Percentiles rank a stretch among this genome's conserved stretches.
phyloP scores from a whole-genome alignment of 2,797 vertebrate genomes.

The Smutsia temminckii region DNA sequence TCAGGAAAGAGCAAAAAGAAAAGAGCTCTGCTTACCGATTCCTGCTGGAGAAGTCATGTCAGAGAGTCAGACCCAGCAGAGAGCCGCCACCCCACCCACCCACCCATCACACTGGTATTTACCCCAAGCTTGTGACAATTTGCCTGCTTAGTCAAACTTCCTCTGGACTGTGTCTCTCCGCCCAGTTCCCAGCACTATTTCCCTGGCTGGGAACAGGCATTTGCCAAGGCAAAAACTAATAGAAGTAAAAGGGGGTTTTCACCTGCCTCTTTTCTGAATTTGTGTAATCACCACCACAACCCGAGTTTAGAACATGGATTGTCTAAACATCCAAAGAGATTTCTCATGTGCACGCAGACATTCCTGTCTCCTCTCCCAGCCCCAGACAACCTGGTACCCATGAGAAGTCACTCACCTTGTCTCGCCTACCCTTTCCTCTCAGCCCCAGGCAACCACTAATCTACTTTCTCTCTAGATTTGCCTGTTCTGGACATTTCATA shows the following conservation, averaged over 20 bases:
- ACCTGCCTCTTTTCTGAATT: background rate
- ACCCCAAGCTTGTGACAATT: background rate
- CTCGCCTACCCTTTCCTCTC: background rate
- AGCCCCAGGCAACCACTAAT: background rate
- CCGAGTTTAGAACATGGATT: background rate
- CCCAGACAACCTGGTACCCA: background rate
- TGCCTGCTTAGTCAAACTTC: background rate
- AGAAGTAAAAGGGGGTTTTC: background rate
- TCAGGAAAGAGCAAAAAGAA: background rate
- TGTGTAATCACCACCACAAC: background rate
- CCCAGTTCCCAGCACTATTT: background rate
- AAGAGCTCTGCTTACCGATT: background rate
- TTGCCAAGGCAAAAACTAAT: background rate
- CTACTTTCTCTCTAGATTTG: background rate
- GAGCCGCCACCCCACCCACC: accelerated
- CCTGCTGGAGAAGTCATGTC: no score
- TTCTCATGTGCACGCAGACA: background rate
- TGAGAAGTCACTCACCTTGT: background rate
- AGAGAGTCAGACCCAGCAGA: background rate
- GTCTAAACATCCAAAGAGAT: background rate
- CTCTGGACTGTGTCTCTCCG: background rate
- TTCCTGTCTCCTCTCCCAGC: background rate
- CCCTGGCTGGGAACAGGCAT: background rate
- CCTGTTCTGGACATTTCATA: no score
- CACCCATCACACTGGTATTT: background rate